Percentiles rank a stretch among this genome's conserved stretches.
Evolutionary conservation across 2,113 vertebrate species (phyloP).

Genomic region (Rhodinocichla rosea): DNA sequence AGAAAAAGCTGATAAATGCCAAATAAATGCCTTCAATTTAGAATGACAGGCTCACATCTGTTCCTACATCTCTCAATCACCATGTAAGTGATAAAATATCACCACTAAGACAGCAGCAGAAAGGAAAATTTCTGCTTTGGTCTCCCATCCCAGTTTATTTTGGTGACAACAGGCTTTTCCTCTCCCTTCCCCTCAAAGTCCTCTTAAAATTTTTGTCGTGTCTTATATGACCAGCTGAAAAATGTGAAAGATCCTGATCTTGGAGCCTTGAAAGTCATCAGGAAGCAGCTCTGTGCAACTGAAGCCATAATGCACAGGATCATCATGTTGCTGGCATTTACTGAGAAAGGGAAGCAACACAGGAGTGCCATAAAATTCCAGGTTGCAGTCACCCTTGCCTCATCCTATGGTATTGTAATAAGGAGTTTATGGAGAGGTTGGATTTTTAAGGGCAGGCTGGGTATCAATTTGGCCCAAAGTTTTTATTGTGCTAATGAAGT

Average conservation of each 20-base stretch:
- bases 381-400: conserved; percentile 10
- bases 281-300: not conserved
- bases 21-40: not conserved
- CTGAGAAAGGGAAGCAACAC: not conserved
- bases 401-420: not conserved
- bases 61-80: not conserved
- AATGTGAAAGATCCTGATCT: not conserved
- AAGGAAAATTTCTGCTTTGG: not conserved
- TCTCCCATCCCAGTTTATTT: not conserved
- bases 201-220: not conserved
- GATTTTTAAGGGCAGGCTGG: conserved; percentile 46
- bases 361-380: conserved; percentile 15
- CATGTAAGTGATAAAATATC: not conserved
- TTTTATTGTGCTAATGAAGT: conserved; percentile 61
- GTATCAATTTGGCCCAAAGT: conserved; percentile 44
- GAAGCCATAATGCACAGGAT: not conserved
- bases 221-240: not conserved
- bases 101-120: not conserved
- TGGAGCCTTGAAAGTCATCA: conserved; percentile 7
- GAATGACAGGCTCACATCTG: not conserved
- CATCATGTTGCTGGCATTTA: not conserved
- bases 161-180: not conserved
- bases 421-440: conserved; percentile 35
- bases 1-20: not conserved
- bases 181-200: not conserved